A percentile compares a stretch with the other conserved stretches of the same genome.
These are phyloP conservation scores for Zosterops lateralis DNA, from an alignment of 2,113 vertebrate species.

Conservation along the genomic window DNA sequence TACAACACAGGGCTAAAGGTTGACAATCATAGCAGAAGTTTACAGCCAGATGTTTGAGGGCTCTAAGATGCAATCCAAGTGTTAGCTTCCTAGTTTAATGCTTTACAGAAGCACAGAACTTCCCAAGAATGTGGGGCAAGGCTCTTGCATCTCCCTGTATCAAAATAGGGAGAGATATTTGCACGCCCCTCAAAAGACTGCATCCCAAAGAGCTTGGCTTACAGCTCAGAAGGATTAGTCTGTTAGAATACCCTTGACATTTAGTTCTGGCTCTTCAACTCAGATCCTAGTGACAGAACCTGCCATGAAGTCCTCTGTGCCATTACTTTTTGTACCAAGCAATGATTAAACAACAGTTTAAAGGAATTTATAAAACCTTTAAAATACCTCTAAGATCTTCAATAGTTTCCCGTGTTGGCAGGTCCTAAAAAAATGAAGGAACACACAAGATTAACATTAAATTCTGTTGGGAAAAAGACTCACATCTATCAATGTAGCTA, in stretches of 20 bases:
- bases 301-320: neutral
- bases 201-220: neutral
- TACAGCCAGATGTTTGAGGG: neutral
- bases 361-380: neutral
- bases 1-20: neutral
- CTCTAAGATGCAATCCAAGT: neutral
- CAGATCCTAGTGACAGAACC: neutral
- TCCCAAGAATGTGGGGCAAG: neutral
- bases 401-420: slow-evolving; percentile 70
- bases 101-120: neutral
- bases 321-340: neutral
- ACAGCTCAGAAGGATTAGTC: neutral
- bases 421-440: slow-evolving; percentile 57
- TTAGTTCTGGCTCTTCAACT: neutral
- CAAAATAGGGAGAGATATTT: neutral
- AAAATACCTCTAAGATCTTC: slow-evolving; percentile 77
- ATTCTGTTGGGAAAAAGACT: neutral
- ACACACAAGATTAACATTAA: neutral
- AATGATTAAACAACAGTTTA: neutral
- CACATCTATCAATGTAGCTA: neutral
- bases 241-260: neutral
- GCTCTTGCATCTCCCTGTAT: neutral
- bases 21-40: neutral
- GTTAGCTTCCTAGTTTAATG: neutral
- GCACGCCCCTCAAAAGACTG: neutral